These are phyloP conservation scores for Micromys minutus DNA, from an alignment of 2,113 vertebrate species.

Conservation along the genomic window DNA sequence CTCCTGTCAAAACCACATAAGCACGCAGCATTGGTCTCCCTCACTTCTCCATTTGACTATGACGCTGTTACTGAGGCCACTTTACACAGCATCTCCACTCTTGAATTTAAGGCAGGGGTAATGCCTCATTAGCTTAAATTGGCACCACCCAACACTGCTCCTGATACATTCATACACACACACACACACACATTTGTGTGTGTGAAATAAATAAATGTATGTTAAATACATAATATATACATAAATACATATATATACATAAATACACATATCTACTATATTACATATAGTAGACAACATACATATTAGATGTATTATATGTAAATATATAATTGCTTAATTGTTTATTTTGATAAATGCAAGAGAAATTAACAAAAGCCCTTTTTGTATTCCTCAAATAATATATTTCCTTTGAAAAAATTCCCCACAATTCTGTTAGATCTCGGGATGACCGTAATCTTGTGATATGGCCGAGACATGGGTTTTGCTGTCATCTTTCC, in stretches of 20 bases:
- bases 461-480: conserved; percentile 49
- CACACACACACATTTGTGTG: too few species aligned
- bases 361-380: not conserved
- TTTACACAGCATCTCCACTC: not conserved
- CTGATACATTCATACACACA: not conserved
- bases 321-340: not conserved
- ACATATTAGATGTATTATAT: not conserved
- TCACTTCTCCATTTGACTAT: not conserved
- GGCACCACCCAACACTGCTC: not conserved
- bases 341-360: not conserved
- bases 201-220: not conserved
- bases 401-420: not conserved
- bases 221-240: too few species aligned
- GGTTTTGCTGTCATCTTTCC: conserved; percentile 19
- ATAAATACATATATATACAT: too few species aligned
- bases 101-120: not conserved
- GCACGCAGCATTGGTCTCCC: not conserved
- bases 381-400: conserved; percentile 20
- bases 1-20: not conserved
- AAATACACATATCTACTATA: too few species aligned
- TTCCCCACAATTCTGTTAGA: not conserved
- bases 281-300: too few species aligned
- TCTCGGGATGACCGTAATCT: conserved; percentile 52
- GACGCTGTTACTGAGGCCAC: not conserved
- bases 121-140: not conserved